Evolutionary conservation across 2,113 vertebrate species (phyloP).

Genomic region (Calidris pugnax): DNA sequence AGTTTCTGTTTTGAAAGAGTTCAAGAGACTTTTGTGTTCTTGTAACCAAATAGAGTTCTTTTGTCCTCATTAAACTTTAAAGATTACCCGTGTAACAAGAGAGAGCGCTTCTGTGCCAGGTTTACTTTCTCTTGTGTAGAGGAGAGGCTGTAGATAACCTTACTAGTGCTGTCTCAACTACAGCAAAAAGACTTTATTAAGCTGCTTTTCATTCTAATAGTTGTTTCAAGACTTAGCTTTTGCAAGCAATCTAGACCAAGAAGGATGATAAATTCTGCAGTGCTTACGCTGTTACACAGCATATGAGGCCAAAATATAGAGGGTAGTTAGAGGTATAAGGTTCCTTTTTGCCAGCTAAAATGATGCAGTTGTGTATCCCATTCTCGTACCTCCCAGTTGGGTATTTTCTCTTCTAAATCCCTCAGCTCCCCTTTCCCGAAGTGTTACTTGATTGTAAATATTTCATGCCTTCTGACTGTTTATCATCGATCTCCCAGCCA

Average conservation of each 20-base stretch:
- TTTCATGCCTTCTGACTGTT: background rate
- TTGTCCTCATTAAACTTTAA: constrained; percentile 57
- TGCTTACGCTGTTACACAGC: background rate
- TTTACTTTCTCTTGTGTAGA: background rate
- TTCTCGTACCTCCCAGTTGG: background rate
- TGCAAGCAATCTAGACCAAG: background rate
- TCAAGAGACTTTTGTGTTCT: constrained; percentile 16
- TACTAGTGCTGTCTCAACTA: background rate
- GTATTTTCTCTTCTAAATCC: background rate
- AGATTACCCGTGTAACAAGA: background rate
- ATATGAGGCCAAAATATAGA: background rate
- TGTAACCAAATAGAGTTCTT: constrained; percentile 53
- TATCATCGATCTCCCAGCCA: background rate
- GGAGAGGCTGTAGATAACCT: background rate
- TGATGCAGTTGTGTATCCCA: background rate
- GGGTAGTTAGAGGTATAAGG: background rate
- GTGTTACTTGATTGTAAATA: background rate
- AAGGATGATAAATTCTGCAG: background rate
- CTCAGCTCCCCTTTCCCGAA: background rate
- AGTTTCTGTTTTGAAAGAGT: background rate
- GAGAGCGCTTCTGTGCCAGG: background rate
- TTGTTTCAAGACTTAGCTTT: background rate
- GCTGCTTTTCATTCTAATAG: background rate
- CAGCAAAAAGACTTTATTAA: background rate
- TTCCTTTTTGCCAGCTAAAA: background rate